Percentiles rank a stretch among this genome's conserved stretches.
Conservation (phyloP, 2,888 invertebrate species). For the Athripsodes cinereus region DNA sequence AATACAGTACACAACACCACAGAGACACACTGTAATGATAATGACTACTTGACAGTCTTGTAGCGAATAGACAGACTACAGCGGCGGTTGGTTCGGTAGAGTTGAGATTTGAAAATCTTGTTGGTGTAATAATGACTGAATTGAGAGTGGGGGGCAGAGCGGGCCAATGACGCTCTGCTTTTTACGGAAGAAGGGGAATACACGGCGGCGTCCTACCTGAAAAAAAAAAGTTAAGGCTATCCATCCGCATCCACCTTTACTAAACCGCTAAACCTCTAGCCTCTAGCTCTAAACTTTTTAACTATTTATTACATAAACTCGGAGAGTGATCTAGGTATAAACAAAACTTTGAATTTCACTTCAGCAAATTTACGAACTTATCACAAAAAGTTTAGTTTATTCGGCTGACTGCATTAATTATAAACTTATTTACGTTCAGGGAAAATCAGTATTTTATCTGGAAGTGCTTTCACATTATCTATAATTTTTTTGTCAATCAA, state of each 20-base stretch:
- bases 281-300: no score
- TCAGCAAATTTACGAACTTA: no score
- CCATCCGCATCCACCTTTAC: background rate
- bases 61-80: conserved; percentile 32
- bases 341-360: no score
- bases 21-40: background rate
- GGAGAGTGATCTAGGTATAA: no score
- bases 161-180: conserved; percentile 38
- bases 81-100: conserved; percentile 44
- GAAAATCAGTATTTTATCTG: no score
- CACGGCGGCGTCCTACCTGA: conserved; percentile 10
- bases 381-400: no score
- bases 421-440: no score
- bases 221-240: conserved; percentile 5
- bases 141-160: conserved; percentile 30
- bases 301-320: no score
- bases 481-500: no score
- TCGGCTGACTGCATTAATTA: no score
- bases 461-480: no score
- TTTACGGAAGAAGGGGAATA: conserved; percentile 4
- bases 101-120: conserved; percentile 51
- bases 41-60: background rate
- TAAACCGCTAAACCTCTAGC: no score
- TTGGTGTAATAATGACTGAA: conserved; percentile 43
- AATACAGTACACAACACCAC: background rate